Percentiles rank a stretch among this genome's conserved stretches.
Evolutionary conservation across 1,140 invertebrate species (phyloP).

Genomic region (Antheraea mylitta): DNA sequence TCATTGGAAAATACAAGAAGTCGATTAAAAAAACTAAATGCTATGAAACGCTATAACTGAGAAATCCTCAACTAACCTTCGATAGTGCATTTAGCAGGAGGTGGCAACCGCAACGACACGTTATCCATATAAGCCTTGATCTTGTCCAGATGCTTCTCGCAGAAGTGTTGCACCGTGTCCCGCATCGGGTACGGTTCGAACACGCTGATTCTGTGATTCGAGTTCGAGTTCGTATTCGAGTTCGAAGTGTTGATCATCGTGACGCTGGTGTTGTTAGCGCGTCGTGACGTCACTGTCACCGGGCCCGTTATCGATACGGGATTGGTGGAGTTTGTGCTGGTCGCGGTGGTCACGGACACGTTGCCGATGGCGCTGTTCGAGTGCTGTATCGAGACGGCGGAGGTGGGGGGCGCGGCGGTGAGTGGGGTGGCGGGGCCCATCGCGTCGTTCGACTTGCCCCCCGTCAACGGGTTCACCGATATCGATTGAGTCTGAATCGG

Average conservation of each 20-base stretch:
- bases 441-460: constrained; percentile 64
- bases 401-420: constrained; percentile 40
- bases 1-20: too few species aligned
- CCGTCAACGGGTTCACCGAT: constrained; percentile 62
- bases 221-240: constrained; percentile 38
- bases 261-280: constrained; percentile 85
- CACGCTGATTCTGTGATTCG: constrained; percentile 88
- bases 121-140: constrained; percentile 95
- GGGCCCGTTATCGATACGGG: constrained; percentile 60
- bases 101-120: constrained; percentile 90
- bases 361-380: constrained; percentile 63
- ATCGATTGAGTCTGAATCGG: constrained; percentile 62
- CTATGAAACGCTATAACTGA: background rate
- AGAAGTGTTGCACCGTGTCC: constrained; percentile 95
- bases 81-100: constrained; percentile 94
- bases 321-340: constrained; percentile 30
- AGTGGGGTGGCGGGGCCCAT: too few species aligned
- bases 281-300: constrained; percentile 82
- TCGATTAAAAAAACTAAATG: too few species aligned
- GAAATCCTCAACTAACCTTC: constrained; percentile 83
- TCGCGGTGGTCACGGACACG: constrained; percentile 55
- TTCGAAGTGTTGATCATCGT: constrained; percentile 82
- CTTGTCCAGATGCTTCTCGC: constrained; percentile 95
- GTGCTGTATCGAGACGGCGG: constrained; percentile 66
- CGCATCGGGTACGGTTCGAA: constrained; percentile 93